Evolutionary conservation across 1,140 invertebrate genomes (phyloP).

Genomic region (Gonatopus flavifemur): DNA sequence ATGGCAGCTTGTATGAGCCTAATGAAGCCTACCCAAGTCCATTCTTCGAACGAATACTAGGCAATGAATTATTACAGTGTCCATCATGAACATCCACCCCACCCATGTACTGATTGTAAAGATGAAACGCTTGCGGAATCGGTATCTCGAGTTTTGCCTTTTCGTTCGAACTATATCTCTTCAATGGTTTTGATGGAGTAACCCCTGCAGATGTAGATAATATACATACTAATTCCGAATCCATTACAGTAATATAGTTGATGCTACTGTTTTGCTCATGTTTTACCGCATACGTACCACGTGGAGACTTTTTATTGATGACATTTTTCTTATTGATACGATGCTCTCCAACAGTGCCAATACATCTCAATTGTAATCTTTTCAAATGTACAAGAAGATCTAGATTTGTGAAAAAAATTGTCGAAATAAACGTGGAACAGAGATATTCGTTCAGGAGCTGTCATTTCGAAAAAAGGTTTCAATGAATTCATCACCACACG

Average conservation of each 20-base stretch:
- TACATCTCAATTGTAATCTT: conserved; percentile 11
- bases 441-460: conserved; percentile 4
- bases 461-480: conserved; percentile 11
- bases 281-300: conserved; percentile 4
- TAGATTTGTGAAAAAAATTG: conserved; percentile 16
- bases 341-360: conserved; percentile 16
- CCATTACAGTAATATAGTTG: conserved; percentile 17
- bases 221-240: conserved; percentile 12
- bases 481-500: conserved; percentile 16
- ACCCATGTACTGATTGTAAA: not conserved
- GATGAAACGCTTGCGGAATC: not conserved
- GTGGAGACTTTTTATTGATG: conserved; percentile 5
- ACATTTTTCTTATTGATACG: conserved; percentile 11
- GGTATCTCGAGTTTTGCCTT: not conserved
- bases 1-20: conserved; percentile 1
- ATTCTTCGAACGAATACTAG: not conserved
- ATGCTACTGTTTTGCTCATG: conserved; percentile 10
- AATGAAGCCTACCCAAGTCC: not conserved
- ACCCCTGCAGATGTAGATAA: not conserved
- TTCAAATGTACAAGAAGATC: conserved; percentile 17
- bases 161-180: not conserved
- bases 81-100: not conserved
- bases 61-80: not conserved
- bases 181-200: not conserved
- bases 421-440: conserved; percentile 13